phyloP scores from a whole-genome alignment of 2,113 vertebrate genomes.

The Ifrita kowaldi region DNA sequence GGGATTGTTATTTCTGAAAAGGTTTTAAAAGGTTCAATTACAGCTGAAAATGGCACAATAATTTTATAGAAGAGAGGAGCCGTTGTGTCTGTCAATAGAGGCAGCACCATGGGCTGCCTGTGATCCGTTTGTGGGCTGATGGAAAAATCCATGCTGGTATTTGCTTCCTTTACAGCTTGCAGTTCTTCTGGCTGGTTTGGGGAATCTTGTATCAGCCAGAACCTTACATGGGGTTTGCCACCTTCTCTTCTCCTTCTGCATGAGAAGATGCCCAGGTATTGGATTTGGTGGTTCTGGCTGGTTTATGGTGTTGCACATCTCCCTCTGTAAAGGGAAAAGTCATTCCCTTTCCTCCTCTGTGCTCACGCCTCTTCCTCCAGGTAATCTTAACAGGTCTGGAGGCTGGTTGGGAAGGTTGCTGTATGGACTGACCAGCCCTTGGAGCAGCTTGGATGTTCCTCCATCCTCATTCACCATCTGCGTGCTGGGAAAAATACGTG shows the following conservation, averaged over 20 bases:
- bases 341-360: background rate
- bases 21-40: background rate
- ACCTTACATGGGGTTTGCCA: background rate
- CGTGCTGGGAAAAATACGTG: background rate
- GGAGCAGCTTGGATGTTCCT: background rate
- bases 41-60: background rate
- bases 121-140: background rate
- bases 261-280: background rate
- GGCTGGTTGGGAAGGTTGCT: background rate
- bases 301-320: background rate
- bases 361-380: background rate
- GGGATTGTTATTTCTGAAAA: background rate
- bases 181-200: background rate
- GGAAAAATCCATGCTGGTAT: background rate
- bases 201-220: background rate
- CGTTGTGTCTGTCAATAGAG: background rate
- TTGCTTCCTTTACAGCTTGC: background rate
- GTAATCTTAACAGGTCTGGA: background rate
- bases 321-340: background rate
- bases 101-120: background rate
- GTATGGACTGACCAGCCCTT: background rate
- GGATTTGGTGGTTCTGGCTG: background rate
- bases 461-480: background rate
- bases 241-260: background rate
- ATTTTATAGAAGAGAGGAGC: background rate